phyloP scores from a whole-genome alignment of 2,797 vertebrate genomes.

The Numenius phaeopus region DNA sequence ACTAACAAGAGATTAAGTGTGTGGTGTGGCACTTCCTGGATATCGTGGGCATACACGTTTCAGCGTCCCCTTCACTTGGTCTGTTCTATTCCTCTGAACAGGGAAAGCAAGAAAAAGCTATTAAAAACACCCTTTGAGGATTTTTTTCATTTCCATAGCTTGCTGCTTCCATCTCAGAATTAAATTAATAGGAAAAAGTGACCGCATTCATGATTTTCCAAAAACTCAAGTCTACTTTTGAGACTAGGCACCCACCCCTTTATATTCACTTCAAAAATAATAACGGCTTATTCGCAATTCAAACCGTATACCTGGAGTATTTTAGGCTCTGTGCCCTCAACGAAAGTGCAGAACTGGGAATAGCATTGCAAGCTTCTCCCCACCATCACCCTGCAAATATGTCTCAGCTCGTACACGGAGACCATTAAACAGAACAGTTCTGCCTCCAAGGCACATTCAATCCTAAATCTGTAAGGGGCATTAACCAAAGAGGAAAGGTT shows the following conservation, averaged over 20 bases:
- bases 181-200: slow-evolving; percentile 10
- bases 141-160: slow-evolving; percentile 46
- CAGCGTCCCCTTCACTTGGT: neutral
- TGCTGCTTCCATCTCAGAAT: slow-evolving; percentile 1
- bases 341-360: neutral
- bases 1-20: neutral
- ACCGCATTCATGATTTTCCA: neutral
- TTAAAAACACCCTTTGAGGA: neutral
- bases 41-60: neutral
- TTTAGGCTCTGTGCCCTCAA: slow-evolving; percentile 5
- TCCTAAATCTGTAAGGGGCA: neutral
- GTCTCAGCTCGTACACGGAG: neutral
- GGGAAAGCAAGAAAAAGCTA: slow-evolving; percentile 3
- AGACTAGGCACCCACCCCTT: neutral
- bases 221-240: neutral
- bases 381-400: neutral
- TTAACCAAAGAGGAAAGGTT: neutral
- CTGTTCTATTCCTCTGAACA: neutral
- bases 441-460: neutral
- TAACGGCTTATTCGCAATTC: neutral
- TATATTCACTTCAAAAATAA: neutral
- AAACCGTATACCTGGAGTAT: neutral
- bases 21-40: neutral
- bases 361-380: neutral
- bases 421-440: neutral